Percentiles rank a stretch among this genome's conserved stretches.
phyloP scores from a whole-genome alignment of 37 sponge, comb jelly and placozoan genomes.

The Hexactinellida sp. region DNA sequence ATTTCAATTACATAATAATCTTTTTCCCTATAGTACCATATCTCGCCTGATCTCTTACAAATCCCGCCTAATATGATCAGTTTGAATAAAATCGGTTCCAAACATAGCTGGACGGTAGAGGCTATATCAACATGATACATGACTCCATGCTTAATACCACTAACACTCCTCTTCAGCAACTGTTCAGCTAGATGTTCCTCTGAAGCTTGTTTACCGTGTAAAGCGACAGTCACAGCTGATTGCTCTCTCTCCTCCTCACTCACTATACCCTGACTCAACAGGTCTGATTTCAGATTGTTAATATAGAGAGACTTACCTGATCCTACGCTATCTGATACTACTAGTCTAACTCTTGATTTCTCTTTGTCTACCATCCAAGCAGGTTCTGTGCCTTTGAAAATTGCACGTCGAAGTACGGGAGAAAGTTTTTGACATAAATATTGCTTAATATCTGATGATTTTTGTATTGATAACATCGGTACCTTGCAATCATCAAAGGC shows the following conservation, averaged over 20 bases:
- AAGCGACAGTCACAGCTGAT: neutral
- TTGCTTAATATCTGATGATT: neutral
- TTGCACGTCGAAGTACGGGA: neutral
- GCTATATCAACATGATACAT: neutral
- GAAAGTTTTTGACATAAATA: neutral
- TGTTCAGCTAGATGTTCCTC: neutral
- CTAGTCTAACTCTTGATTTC: neutral
- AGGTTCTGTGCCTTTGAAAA: neutral
- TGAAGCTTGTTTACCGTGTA: neutral
- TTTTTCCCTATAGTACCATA: neutral
- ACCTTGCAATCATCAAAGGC: neutral
- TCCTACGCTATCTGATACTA: neutral
- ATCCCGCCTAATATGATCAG: neutral
- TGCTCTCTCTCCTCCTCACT: neutral
- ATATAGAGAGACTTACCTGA: neutral
- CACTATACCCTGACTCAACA: neutral
- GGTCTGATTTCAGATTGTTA: neutral
- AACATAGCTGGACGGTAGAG: neutral
- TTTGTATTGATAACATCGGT: neutral
- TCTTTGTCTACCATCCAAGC: slow-evolving; percentile 9
- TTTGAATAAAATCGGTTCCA: neutral
- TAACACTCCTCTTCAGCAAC: neutral
- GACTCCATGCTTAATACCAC: neutral
- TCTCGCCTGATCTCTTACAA: neutral
- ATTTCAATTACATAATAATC: slow-evolving; percentile 4